Percentiles rank a stretch among this genome's conserved stretches.
phyloP scores from a whole-genome alignment of 2,113 vertebrate genomes.

The Naja naja region DNA sequence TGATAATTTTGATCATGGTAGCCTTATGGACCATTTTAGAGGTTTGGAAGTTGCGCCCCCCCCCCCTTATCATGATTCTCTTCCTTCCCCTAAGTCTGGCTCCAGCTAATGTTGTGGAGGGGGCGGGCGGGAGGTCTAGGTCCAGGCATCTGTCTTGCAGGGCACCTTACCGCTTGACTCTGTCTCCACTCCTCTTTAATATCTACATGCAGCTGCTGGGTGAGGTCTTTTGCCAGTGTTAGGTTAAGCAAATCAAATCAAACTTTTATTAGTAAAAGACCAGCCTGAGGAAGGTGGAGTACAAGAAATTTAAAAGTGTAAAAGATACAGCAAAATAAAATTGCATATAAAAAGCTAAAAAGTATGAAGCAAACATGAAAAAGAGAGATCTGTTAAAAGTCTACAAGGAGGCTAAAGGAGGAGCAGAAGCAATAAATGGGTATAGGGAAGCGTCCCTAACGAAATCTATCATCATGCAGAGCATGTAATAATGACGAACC shows the following conservation, averaged over 20 bases:
- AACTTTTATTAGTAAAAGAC: too few relatives aligned
- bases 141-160: background rate
- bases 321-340: too few relatives aligned
- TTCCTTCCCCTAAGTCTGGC: background rate
- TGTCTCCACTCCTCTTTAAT: background rate
- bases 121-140: background rate
- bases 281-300: too few relatives aligned
- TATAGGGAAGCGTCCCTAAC: too few relatives aligned
- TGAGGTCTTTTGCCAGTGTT: background rate
- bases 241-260: background rate
- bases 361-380: too few relatives aligned
- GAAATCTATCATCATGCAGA: too few relatives aligned
- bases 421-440: too few relatives aligned
- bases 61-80: background rate
- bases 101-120: background rate
- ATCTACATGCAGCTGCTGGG: background rate
- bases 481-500: too few relatives aligned
- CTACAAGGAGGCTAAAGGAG: too few relatives aligned
- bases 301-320: too few relatives aligned
- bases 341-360: too few relatives aligned
- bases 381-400: too few relatives aligned
- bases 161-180: background rate
- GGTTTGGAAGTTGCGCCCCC: background rate
- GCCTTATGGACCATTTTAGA: background rate
- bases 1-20: background rate